These are phyloP conservation scores for Gadopsis marmoratus DNA, from an alignment of 2,797 vertebrate genomes.

Conservation along the genomic window DNA sequence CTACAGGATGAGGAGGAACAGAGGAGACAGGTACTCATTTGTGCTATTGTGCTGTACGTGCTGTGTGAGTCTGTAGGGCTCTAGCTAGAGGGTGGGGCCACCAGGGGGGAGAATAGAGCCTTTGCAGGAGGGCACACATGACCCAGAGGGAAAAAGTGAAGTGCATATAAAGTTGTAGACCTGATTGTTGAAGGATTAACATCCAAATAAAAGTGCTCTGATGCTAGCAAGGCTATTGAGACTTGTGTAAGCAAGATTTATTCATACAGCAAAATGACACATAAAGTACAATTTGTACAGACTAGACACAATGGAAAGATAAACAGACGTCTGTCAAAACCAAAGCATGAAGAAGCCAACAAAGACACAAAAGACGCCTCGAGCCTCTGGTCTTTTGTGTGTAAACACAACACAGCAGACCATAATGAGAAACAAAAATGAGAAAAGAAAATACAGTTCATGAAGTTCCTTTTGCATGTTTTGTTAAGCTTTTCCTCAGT, in stretches of 20 bases:
- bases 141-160: no score
- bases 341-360: neutral
- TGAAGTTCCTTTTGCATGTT: neutral
- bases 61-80: neutral
- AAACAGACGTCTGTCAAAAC: neutral
- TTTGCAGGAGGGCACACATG: neutral
- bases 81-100: neutral
- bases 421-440: neutral
- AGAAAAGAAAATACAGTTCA: neutral
- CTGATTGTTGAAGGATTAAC: neutral
- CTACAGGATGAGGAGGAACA: slow-evolving; percentile 83
- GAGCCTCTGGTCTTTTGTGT: neutral
- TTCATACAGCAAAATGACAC: neutral
- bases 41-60: neutral
- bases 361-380: neutral
- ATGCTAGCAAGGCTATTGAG: neutral
- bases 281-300: neutral
- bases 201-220: neutral
- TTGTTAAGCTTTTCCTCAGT: neutral
- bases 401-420: neutral
- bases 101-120: neutral
- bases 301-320: neutral
- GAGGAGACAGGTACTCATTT: slow-evolving; percentile 73
- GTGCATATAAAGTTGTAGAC: no score
- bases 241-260: neutral